Evolutionary conservation across 2,797 vertebrate genomes (phyloP), one percentile per base, ranked within the genome.

Genomic region (Epinephelus malabaricus): DNA sequence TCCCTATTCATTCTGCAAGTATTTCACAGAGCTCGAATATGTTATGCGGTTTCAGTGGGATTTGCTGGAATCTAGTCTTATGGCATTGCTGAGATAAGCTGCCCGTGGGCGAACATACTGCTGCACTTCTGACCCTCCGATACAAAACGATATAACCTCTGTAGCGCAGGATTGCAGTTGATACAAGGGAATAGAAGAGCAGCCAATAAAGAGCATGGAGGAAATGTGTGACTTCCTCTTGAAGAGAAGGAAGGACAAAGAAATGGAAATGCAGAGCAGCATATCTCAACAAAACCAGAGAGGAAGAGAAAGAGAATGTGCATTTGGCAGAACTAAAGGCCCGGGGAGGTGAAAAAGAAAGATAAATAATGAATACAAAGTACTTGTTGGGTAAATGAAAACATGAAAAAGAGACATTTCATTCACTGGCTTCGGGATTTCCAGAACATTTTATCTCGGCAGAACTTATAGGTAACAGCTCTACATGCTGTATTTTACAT

Each of bases 51-150:
- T 89, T 88, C 83, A 80, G 71, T 73, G 87, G 87, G 90, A 94
- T 89, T 93, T 88, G 73, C 63, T 74, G 63, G 79, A 84, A 84
- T 90, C 81, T 73, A 69, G 84, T 92, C 76, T 84, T 77, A 69
- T 78, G 74, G 86, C 55, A 8, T 67, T 69, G 73, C 86, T 60
- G 75, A 91, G 89, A 92, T 93, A 93, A 91, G 88, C 89, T 87
- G 91, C 86, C 90, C n/a, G 84, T 89, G 88, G 91, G 92, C 84
- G 70, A 90, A 82, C 78, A 86, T 58, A 71, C 75, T 63, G 83
- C 83, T 90, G 88, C 84, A 78, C 91, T 91, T 70, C 73, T 93
- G 92, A 94, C 93, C 93, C 81, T 77, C 40, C 76, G 76, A 81
- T 91, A 90, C 87, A 92, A 89, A 92, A 83, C 2, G 50, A 81